Percentiles rank a stretch among this genome's conserved stretches.
These are phyloP conservation scores for Colossoma macropomum DNA, from an alignment of 2,113 vertebrate genomes.

Conservation along the genomic window DNA sequence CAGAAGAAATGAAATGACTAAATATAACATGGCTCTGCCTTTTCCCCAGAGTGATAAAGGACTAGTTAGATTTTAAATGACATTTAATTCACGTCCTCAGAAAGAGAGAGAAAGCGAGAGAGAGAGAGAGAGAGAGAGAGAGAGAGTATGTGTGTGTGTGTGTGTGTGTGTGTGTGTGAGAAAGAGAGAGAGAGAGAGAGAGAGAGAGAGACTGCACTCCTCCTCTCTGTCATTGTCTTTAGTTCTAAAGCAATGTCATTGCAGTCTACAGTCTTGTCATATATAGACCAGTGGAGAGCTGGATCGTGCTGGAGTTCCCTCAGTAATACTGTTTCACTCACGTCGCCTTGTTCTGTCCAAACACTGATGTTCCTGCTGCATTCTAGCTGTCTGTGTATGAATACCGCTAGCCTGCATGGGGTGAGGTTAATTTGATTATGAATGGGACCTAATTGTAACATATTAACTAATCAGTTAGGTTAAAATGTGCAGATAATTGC, in stretches of 20 bases:
- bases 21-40: constrained; percentile 91
- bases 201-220: constrained; percentile 9
- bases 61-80: constrained; percentile 92
- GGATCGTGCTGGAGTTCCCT: constrained; percentile 48
- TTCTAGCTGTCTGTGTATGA: neutral
- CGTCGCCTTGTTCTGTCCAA: constrained; percentile 41
- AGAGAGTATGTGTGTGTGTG: too few species aligned
- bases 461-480: constrained; percentile 27
- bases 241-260: constrained; percentile 46
- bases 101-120: constrained; percentile 71
- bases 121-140: neutral
- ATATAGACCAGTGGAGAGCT: constrained; percentile 45
- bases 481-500: constrained; percentile 34
- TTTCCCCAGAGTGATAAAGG: constrained; percentile 92
- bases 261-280: constrained; percentile 46
- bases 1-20: constrained; percentile 96
- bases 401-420: neutral
- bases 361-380: neutral
- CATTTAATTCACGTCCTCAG: constrained; percentile 83
- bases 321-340: constrained; percentile 52
- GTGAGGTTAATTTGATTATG: constrained; percentile 16
- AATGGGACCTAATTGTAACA: constrained; percentile 21
- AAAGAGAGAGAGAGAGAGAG: constrained; percentile 22
- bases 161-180: too few species aligned
- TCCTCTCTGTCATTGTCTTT: constrained; percentile 37